A percentile compares a stretch with the other conserved stretches of the same genome.
Evolutionary conservation across 2,797 vertebrate genomes (phyloP).

Genomic region (Meriones psammophilus): DNA sequence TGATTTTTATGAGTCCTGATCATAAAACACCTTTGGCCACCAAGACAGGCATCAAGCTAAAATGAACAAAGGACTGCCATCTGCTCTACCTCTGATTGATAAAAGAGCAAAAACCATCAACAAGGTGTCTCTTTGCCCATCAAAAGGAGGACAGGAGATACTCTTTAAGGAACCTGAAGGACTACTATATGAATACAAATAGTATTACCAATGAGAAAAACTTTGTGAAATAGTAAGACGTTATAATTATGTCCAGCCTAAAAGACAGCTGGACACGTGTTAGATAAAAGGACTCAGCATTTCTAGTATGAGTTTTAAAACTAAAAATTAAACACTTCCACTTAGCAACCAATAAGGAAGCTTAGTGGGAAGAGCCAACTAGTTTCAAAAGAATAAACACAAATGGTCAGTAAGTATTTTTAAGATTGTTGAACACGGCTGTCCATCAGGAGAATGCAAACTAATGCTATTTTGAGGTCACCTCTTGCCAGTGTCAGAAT

Average conservation of each 20-base stretch:
- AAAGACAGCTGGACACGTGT: neutral
- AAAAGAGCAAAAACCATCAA: no score
- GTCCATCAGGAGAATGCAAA: neutral
- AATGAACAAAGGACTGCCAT: no score
- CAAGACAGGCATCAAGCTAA: no score
- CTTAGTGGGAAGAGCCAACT: neutral
- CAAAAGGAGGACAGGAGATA: no score
- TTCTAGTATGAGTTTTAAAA: neutral
- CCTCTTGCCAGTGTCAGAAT: neutral
- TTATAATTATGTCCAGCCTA: slow-evolving; percentile 50
- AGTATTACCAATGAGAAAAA: neutral
- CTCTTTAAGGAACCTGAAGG: neutral
- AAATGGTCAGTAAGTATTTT: neutral
- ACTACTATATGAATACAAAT: neutral
- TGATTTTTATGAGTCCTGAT: no score
- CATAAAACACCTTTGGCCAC: no score
- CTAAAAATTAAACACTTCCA: neutral
- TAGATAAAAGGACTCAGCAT: slow-evolving; percentile 6
- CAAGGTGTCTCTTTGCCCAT: no score
- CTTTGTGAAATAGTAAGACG: neutral
- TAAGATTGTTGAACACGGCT: neutral
- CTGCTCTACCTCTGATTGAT: no score
- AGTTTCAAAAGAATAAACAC: neutral
- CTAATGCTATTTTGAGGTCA: neutral
- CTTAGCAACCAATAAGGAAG: neutral